Conservation (phyloP, 2,888 invertebrate genomes). For the Carcina quercana region DNA sequence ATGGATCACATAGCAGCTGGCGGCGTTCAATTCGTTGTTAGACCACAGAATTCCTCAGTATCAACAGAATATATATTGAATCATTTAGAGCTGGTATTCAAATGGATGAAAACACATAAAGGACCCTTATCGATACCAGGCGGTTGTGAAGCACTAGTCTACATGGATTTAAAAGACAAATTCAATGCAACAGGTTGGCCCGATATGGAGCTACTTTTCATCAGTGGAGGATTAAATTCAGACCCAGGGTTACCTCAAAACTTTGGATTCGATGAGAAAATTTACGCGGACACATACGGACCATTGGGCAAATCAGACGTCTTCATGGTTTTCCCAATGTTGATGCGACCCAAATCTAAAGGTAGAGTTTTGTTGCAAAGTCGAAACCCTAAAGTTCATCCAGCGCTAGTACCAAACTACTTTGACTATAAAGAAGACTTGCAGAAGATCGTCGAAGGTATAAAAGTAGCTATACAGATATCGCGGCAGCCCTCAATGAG, state of each 20-base stretch:
- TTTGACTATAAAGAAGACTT: slow-evolving; percentile 78
- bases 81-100: slow-evolving; percentile 56
- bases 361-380: slow-evolving; percentile 80
- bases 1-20: slow-evolving; percentile 82
- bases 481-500: slow-evolving; percentile 73
- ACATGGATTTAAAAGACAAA: slow-evolving; percentile 75
- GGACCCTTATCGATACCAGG: slow-evolving; percentile 78
- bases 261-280: slow-evolving; percentile 69
- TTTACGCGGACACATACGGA: slow-evolving; percentile 52
- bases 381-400: slow-evolving; percentile 80
- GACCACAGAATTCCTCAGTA: slow-evolving; percentile 41
- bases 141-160: slow-evolving; percentile 79
- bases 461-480: slow-evolving; percentile 74
- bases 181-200: slow-evolving; percentile 73
- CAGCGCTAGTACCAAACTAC: slow-evolving; percentile 87
- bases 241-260: slow-evolving; percentile 59
- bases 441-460: slow-evolving; percentile 77
- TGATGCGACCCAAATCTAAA: slow-evolving; percentile 82
- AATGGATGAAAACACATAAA: slow-evolving; percentile 68
- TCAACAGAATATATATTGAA: slow-evolving; percentile 49
- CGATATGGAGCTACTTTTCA: slow-evolving; percentile 78
- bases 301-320: slow-evolving; percentile 49
- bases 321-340: slow-evolving; percentile 78
- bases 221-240: slow-evolving; percentile 68
- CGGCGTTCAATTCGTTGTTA: slow-evolving; percentile 74